Percentiles rank a stretch among this genome's conserved stretches.
These are phyloP conservation scores for Tetrapedia diversipes DNA, from an alignment of 2,888 invertebrate genomes.

Conservation along the genomic window DNA sequence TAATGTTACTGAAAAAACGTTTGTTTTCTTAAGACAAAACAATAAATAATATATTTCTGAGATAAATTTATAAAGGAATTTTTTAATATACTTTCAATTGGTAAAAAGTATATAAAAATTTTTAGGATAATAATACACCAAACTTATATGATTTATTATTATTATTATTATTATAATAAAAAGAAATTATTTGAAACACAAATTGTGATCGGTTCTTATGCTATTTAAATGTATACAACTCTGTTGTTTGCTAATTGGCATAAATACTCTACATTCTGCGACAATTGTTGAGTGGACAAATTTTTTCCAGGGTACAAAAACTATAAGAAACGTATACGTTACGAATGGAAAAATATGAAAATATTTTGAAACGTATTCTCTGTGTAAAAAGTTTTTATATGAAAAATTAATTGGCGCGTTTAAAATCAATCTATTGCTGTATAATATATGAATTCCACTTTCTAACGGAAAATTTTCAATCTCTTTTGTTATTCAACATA, in stretches of 20 bases:
- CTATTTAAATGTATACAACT: conserved; percentile 82
- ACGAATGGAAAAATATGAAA: conserved; percentile 62
- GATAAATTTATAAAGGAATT: no score
- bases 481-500: conserved; percentile 37
- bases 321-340: conserved; percentile 74
- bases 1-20: neutral
- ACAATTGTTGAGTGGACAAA: conserved; percentile 79
- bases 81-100: neutral
- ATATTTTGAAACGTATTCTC: conserved; percentile 59
- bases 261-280: conserved; percentile 80
- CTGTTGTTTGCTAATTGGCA: conserved; percentile 81
- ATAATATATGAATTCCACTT: conserved; percentile 49
- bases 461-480: conserved; percentile 37
- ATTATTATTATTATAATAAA: neutral
- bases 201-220: conserved; percentile 77
- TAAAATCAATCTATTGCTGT: conserved; percentile 50
- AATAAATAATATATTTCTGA: no score
- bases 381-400: conserved; percentile 51
- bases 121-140: neutral
- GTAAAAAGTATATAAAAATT: conserved; percentile 7
- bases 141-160: conserved; percentile 12
- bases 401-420: conserved; percentile 58
- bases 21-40: no score
- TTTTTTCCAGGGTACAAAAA: conserved; percentile 63
- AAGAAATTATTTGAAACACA: conserved; percentile 75